Base-by-base conservation (phyloP, 2,113 vertebrate species). In the Taurulus bubalis region DNA sequence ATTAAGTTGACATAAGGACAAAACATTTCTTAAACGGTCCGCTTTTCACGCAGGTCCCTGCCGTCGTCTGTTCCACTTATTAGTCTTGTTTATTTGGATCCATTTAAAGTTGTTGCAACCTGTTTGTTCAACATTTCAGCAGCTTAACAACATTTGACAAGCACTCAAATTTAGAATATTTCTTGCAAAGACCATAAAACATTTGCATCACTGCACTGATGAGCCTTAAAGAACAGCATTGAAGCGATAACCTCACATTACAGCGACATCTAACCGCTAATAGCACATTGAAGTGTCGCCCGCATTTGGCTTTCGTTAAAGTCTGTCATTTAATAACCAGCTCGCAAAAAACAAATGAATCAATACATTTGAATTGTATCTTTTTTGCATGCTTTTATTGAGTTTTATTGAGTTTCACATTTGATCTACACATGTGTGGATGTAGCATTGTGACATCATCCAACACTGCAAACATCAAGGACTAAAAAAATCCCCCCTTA, bases 361-460 rank as follows among this genome's bases (percentile, higher is more conserved):
- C 15, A 47, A 47, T 47, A 22, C n/a, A 51, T 49, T 49, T 6
- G 6, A 20, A 0, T 51, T 6, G 18, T 9, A 0, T 47, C 15
- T n/a, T 24, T 8, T 34, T n/a, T 38, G 45, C 45, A n/a, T 53
- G 8, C 18, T 72, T 38, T 34, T 53, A 8, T 30, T 49, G 30
- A 32, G 55, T 78, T 8, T 49, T 30, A 32, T 56, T 75, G 49
- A 32, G 2, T 73, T 42, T 36, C 36, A 58, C 9, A 73, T 53
- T 49, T 16, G 22, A 40, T 71, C 32, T 55, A 38, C 20, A 26
- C 45, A 72, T 26, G 18, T 72, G 11, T 65, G 9, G 47, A 49
- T 51, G 28, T 26, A 47, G 36, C 26, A 15, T 71, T 36, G 3
- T 34, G 59, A 32, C n/a, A n/a, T n/a, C n/a, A n/a, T 75, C 15